Evolutionary conservation across 2,113 vertebrate species (phyloP), one percentile per base, ranked within the genome.

Genomic region (Prionailurus viverrinus): DNA sequence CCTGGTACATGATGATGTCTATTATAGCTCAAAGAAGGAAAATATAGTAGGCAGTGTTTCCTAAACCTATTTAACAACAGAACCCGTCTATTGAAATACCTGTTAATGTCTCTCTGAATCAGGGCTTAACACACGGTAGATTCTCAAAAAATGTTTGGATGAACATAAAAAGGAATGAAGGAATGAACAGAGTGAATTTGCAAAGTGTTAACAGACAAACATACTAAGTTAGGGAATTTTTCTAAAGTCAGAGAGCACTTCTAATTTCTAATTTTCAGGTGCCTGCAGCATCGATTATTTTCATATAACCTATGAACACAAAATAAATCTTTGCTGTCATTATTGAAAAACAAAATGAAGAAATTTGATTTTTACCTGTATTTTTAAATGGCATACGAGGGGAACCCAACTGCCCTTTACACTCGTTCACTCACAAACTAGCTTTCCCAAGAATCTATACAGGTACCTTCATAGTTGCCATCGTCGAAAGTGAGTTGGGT

Each of bases 341-440:
- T 39, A 82, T 16, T 74, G 5, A 39, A 80, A 96, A 97, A 53
- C 48, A 10, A 61, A 92, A 79, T 58, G 6, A 86, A 93, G 21
- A 96, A 74, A 93, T 86, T 65, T 61, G 15, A 1, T 83, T 94
- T 84, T 93, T 51, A 96, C 61, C 23, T 80, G n/a, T 79, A 48
- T 89, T 81, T 78, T 76, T 27, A 81, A 84, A 53, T 51, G 21
- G 31, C 23, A 2, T 39, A 31, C 36, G 21, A 90, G 2, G 36
- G 92, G 5, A 58, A 1, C 12, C 27, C 63, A 9, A 31, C 13
- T 21, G 18, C 15, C 61, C 27, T 92, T 94, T 66, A 81, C 4
- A 63, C 19, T 69, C 82, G 4, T 23, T 93, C 33, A 61, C 21
- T 58, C 83, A 81, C 8, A 58, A 88, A 82, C 14, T 61, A 61